Base-by-base conservation (phyloP, 1,140 invertebrate genomes). In the Drosophila pectinifera region DNA sequence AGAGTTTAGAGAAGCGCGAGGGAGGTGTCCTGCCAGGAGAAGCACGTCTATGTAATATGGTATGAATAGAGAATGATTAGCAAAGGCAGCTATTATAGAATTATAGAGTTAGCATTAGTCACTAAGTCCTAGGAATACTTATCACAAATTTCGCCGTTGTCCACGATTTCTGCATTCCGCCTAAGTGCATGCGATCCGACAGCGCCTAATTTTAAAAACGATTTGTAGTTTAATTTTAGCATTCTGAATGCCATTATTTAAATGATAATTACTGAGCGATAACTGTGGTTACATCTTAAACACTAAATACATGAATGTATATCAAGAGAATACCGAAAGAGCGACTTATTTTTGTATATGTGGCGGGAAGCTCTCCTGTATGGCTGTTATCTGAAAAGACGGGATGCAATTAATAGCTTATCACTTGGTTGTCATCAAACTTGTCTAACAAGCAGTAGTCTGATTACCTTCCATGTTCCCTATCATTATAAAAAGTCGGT, bases 161-260 rank as follows among this genome's bases (percentile, higher is more conserved):
- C 57, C 18, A 31, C 6, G 48, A 36, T 20, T 39, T 18, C 28
- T 43, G 48, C 38, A 53, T 70, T 49, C 42, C 41, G 34, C 57
- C 34, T 63, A 63, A 41, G 46, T 61, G 62, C 57, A 46, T 31
- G 59, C 16, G 63, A 18, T 38, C 34, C 34, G 43, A 36, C 49
- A 39, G 31, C 24, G 26, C 24, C 39, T 39, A 55, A 49, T 83
- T 84, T 84, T 54, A 77, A 88, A 77, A 74, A 74, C 49, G 57
- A 72, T 88, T 78, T 63, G 62, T 89, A 89, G 85, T 62, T 54
- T 89, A 84, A 85, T 77, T 88, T 84, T 85, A 89, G 84, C 84
- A 89, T 89, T 89, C 76, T 80, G 88, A 89, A 89, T 89, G 84
- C 84, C 84, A 89, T 89, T 89, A 88, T 80, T 89, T 88, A 88